Evolutionary conservation across 1,140 invertebrate species (phyloP).

Genomic region (Hyphantria cunea): DNA sequence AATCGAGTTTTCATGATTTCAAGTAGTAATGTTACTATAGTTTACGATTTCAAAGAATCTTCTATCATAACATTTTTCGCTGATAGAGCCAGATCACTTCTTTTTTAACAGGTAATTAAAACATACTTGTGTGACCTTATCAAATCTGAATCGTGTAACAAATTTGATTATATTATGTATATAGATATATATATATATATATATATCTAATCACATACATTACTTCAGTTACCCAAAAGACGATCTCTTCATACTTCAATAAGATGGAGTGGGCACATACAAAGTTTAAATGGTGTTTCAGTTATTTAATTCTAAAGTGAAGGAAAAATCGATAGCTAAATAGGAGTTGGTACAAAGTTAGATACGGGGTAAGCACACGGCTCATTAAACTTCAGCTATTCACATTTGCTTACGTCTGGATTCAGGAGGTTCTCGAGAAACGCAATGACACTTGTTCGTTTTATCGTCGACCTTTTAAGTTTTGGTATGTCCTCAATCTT

Average conservation of each 20-base stretch:
- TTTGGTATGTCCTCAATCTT: conserved; percentile 19
- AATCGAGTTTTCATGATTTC: conserved; percentile 1
- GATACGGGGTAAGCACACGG: conserved; percentile 46
- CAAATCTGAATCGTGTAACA: neutral
- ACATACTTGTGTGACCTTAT: conserved; percentile 8
- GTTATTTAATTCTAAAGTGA: conserved; percentile 40
- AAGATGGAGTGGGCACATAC: conserved; percentile 12
- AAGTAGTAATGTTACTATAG: neutral
- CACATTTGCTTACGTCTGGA: conserved; percentile 57
- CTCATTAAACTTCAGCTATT: conserved; percentile 62
- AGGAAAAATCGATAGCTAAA: conserved; percentile 41
- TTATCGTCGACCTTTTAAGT: conserved; percentile 54
- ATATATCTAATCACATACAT: too few species aligned
- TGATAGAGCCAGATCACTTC: conserved; percentile 3
- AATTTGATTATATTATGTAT: neutral
- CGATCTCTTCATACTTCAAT: too few species aligned
- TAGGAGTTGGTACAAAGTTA: conserved; percentile 45
- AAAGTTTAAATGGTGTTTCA: conserved; percentile 21
- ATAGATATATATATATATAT: too few species aligned
- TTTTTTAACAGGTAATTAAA: conserved; percentile 18
- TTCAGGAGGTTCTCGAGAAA: conserved; percentile 44
- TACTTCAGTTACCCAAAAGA: too few species aligned
- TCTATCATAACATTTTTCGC: conserved; percentile 8
- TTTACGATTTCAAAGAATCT: conserved; percentile 2
- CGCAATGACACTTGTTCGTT: conserved; percentile 60